Base-by-base conservation (phyloP, 2,888 invertebrate species). In the Leucophora obtusa region DNA sequence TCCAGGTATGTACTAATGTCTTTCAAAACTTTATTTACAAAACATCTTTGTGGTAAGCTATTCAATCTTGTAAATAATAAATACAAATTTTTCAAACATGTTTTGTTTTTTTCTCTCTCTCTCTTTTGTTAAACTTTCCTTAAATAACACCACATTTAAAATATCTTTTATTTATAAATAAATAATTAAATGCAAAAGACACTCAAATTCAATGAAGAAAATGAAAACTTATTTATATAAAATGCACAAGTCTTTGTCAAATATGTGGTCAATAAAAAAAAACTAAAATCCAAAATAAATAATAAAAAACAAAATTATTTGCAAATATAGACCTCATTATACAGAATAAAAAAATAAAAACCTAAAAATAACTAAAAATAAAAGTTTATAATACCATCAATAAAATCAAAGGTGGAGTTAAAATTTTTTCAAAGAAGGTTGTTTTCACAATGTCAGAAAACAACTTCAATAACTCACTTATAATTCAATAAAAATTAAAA, bases 161-260 rank as follows among this genome's bases (percentile, higher is more conserved):
- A 47, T 47, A 47, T 47, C 1, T 47, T 14, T 47, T 47, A 47
- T 47, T 47, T 47, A 47, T 47, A 47, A n/a, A 28, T 6, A 38
- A 47, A 47, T 47, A 47, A 47, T n/a, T 47, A 24, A 35, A 38
- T 18, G n/a, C 17, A 11, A n/a, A 47, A 47, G 15, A 53, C 38
- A 66, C 38, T 43, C 54, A 54, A 66, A 54, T 43, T 54, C 24
- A 17, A n/a, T 35, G 21, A 33, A 35, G 21, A 18, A 54, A 66
- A 43, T 43, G 43, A 54, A 66, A 66, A 66, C 43, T 43, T 56
- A 66, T 66, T 43, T 56, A 66, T 66, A 54, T 56, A 54, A 66
- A 66, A 66, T 66, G 18, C 54, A 24, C 43, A 43, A 38, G 54
- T n/a, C 54, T 54, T 38, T 38, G 35, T 35, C 53, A 24, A 21